A percentile compares a stretch with the other conserved stretches of the same genome.
phyloP scores from a whole-genome alignment of 2,113 vertebrate species.

The Cynopterus brachyotis region DNA sequence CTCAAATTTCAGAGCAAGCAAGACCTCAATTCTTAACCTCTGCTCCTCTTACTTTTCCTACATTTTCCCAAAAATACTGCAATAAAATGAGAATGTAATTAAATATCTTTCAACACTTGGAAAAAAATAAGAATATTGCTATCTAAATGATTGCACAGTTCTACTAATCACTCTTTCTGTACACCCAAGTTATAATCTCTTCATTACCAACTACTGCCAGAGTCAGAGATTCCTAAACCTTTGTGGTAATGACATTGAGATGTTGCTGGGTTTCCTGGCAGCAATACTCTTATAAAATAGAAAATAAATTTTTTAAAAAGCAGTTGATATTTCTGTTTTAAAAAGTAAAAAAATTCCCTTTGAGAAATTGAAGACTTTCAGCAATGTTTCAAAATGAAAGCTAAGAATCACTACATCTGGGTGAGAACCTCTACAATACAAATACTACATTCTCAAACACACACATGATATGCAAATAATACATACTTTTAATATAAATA shows the following conservation, averaged over 20 bases:
- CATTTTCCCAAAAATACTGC: background rate
- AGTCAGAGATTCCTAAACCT: background rate
- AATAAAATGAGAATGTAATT: slow-evolving; percentile 36
- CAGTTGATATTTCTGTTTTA: background rate
- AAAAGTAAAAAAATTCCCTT: slow-evolving; percentile 26
- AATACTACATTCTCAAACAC: background rate
- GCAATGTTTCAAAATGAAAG: background rate
- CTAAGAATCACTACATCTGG: slow-evolving; percentile 26
- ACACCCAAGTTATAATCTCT: background rate
- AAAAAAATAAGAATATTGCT: slow-evolving; percentile 36
- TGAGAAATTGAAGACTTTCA: background rate
- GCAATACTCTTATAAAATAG: background rate
- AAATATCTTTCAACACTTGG: slow-evolving; percentile 9
- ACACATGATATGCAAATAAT: background rate
- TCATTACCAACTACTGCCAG: background rate
- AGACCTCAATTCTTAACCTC: slow-evolving; percentile 30
- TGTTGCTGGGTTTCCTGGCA: background rate
- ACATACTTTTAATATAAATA: background rate
- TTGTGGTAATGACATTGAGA: background rate
- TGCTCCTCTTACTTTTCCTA: slow-evolving; percentile 13
- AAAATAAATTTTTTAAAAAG: slow-evolving; percentile 33
- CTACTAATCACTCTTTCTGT: background rate
- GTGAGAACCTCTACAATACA: background rate
- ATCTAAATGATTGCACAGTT: background rate
- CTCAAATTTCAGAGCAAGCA: slow-evolving; percentile 44